These are phyloP conservation scores for Tethya wilhelma DNA, from an alignment of 37 sponge, comb jelly and placozoan species.

Conservation along the genomic window DNA sequence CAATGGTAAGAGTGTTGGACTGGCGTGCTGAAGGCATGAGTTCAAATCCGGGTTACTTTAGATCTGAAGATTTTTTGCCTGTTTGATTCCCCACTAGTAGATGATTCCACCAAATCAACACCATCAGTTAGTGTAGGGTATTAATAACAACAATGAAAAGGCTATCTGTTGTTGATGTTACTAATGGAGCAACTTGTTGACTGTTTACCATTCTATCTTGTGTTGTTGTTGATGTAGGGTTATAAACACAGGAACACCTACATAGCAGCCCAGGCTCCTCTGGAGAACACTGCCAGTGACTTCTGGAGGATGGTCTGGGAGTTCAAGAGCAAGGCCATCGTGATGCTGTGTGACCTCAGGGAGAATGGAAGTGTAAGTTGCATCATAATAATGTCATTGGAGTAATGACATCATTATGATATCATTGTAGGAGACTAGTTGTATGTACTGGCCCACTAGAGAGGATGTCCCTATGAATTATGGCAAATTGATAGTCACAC, in stretches of 20 bases:
- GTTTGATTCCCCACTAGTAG: too few species aligned
- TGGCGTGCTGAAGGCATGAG: too few species aligned
- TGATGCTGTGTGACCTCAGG: conserved; percentile 53
- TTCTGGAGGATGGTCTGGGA: conserved; percentile 84
- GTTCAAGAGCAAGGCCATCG: conserved; percentile 43
- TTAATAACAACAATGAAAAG: too few species aligned
- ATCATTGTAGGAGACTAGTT: conserved; percentile 20
- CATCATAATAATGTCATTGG: background rate
- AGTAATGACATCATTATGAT: background rate
- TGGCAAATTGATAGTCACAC: conserved; percentile 41
- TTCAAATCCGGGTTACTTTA: too few species aligned
- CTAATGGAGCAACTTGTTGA: background rate
- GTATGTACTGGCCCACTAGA: conserved; percentile 58
- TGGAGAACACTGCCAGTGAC: conserved; percentile 48
- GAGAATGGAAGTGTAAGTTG: conserved; percentile 36
- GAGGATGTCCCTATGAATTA: background rate
- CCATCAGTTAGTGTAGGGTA: background rate
- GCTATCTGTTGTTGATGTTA: too few species aligned
- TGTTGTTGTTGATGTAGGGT: conserved; percentile 35
- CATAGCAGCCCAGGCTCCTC: conserved; percentile 71
- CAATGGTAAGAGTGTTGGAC: too few species aligned
- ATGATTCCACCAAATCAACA: background rate
- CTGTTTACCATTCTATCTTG: background rate
- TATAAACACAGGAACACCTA: conserved; percentile 70
- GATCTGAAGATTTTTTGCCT: too few species aligned